Base-by-base conservation (phyloP, 1,140 invertebrate species). In the Bombus confusus region DNA sequence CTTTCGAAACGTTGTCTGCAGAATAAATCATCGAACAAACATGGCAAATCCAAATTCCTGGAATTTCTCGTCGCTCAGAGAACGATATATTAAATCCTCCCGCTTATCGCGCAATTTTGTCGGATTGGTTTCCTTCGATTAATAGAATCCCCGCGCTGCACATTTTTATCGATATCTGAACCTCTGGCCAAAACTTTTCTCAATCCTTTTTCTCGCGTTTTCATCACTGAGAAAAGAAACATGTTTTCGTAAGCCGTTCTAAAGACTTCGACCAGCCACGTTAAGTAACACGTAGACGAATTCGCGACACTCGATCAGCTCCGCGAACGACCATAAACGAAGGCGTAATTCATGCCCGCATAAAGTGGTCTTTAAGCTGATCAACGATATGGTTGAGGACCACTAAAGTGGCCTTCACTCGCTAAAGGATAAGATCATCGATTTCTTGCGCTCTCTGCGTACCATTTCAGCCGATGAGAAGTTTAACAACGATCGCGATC, bases 311-410 rank as follows among this genome's bases (percentile, higher is more conserved):
- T 74, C 74, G 74, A 83, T 83, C 75, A 78, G 74, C 62, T 41
- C 64, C 62, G 22, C 64, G 34, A 83, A 66, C 73, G 59, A 41
- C 81, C 39, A 52, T 77, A 77, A 83, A 83, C 39, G 62, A 69
- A 69, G 43, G 37, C n/a, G 59, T 78, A 68, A 78, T 77, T 78
- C 82, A 78, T 37, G 41, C 34, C 74, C 52, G 22, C 66, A 75
- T 68, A 84, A 84, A 84, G 82, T 84, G 82, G 47, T 79, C 74
- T 84, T 84, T 84, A 84, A 84, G 64, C 75, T 84, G 75, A 79
- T 84, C 75, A 84, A 79, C 64, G 75, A 78, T 52, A 41, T 59
- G 34, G 37, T n/a, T 18, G 47, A 83, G 82, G 74, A 83, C 47
- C 75, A 28, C 31, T 79, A 15, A 59, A 84, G 68, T 84, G 82